Evolutionary conservation across 2,888 invertebrate genomes (phyloP).

Genomic region (Rhingia rostrata): DNA sequence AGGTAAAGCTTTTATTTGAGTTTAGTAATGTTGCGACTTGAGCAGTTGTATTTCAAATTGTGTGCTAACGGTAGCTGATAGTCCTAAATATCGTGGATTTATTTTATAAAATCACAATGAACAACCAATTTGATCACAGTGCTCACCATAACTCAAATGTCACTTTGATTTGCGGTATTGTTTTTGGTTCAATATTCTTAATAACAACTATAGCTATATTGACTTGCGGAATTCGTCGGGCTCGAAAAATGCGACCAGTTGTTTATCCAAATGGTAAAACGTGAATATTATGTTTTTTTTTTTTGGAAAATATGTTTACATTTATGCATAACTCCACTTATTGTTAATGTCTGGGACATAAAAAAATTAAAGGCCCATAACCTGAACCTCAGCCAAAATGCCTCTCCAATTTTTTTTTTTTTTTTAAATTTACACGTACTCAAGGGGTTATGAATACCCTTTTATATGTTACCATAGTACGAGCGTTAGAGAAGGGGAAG

Average conservation of each 20-base stretch:
- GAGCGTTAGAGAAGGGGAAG: no score
- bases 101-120: not conserved
- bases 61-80: slow-evolving; percentile 1
- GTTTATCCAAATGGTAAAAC: not conserved
- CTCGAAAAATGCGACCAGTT: not conserved
- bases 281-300: no score
- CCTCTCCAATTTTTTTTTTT: no score
- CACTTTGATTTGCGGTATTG: slow-evolving; percentile 12
- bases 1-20: not conserved
- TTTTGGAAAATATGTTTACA: no score
- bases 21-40: slow-evolving; percentile 15
- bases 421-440: no score
- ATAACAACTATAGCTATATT: not conserved
- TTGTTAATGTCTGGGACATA: no score
- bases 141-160: not conserved
- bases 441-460: no score
- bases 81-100: not conserved
- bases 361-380: no score
- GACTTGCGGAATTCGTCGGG: not conserved
- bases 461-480: no score
- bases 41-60: slow-evolving; percentile 7
- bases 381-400: no score
- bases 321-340: no score
- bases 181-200: slow-evolving; percentile 4
- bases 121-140: no score